Conservation (phyloP, 2,113 vertebrate species). For the Noturus placidus region DNA sequence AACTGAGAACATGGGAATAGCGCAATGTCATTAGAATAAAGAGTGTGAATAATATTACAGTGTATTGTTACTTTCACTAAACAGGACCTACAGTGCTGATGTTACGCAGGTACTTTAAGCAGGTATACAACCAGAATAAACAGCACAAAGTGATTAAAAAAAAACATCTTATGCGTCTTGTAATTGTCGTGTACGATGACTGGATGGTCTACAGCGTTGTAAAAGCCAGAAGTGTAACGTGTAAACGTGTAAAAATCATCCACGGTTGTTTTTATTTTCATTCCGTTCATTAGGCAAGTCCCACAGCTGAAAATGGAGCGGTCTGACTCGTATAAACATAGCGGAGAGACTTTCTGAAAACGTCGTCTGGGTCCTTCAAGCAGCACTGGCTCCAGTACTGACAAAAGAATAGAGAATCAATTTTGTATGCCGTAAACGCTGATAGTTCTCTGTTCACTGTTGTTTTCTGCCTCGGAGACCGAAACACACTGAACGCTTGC, state of each 20-base stretch:
- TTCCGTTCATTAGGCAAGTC: conserved; percentile 6
- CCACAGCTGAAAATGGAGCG: neutral
- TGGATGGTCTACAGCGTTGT: too few relatives aligned
- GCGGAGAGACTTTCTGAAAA: neutral
- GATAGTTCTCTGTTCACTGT: neutral
- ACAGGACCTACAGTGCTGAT: neutral
- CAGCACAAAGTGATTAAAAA: neutral
- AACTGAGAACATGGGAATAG: neutral
- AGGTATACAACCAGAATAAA: neutral
- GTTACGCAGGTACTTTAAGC: neutral
- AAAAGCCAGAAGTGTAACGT: neutral
- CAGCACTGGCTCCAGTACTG: neutral
- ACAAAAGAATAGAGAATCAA: neutral
- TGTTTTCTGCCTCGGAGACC: neutral
- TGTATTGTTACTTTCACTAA: neutral
- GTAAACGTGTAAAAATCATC: neutral
- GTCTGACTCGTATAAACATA: neutral
- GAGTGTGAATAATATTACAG: neutral
- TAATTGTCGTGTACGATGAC: neutral
- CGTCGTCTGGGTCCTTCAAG: neutral
- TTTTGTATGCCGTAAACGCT: neutral
- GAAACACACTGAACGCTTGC: neutral
- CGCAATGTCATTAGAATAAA: neutral
- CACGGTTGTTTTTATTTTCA: neutral
- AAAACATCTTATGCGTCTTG: neutral